Evolutionary conservation across 2,888 invertebrate genomes (phyloP), one percentile per base, ranked within the genome.

Genomic region (Drosophila flavopinicola): DNA sequence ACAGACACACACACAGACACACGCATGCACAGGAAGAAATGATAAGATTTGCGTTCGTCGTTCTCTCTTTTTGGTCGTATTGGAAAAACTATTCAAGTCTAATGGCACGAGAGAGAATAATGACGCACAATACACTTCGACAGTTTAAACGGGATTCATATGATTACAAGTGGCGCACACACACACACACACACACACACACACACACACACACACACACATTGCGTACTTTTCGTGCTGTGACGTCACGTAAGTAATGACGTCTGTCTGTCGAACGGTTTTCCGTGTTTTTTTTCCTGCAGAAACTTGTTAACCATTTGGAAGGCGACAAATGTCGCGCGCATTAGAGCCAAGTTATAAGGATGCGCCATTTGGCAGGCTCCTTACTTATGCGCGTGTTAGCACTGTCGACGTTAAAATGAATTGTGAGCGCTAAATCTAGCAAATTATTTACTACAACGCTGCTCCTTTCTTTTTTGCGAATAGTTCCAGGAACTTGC

Each of bases 21-120:
- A 7, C 11, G 33, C n/a, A 13, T 27, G 25, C 39, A 51, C 7
- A 41, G 49, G 56, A 61, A 61, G 47, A 73, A 70, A 65, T 63
- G 73, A 75, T 66, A 67, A 76, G 80, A 73, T 78, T 78, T 75
- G 75, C 72, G 66, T 77, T 66, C 51, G 42, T 48, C 61, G 41
- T 35, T 42, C 37, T 49, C 13, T 29, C 11, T 27, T 42, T 51
- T 68, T 45, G 68, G 64, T 67, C 64, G 45, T 70, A 74, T 85
- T 75, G 72, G 63, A 85, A 79, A 89, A 89, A 88, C 89, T 89
- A 89, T 90, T 90, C 82, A 88, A 88, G 89, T 87, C 90, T 90
- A 90, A 90, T 90, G 90, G 89, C 87, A 89, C 85, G 90, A 88
- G 89, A 90, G 90, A 90, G 90, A 90, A 90, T 90, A 90, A 90